Percentiles rank a stretch among this genome's conserved stretches.
Evolutionary conservation across 1,140 invertebrate species (phyloP).

Genomic region (Paralvinella palmiformis): DNA sequence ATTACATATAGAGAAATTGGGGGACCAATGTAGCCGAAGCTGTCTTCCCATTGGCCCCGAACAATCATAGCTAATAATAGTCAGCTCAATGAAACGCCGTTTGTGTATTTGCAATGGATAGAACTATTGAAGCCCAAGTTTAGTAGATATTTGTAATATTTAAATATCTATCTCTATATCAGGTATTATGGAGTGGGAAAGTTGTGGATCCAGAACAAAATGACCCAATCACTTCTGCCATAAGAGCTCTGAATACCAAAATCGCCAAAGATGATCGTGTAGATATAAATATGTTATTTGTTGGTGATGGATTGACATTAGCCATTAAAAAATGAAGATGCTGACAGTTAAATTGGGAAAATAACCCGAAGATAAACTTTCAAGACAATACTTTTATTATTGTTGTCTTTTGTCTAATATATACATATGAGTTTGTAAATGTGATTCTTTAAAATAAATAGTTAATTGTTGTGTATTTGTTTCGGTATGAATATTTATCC

Average conservation of each 20-base stretch:
- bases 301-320: slow-evolving; percentile 15
- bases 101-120: not conserved
- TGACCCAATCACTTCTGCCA: not conserved
- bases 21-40: too few species aligned
- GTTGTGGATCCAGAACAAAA: slow-evolving; percentile 2
- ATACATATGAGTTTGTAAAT: too few species aligned
- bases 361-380: too few species aligned
- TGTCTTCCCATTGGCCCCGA: not conserved
- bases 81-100: too few species aligned
- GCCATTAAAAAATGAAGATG: slow-evolving; percentile 21
- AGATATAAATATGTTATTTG: slow-evolving; percentile 2
- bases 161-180: not conserved
- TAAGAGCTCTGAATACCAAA: slow-evolving; percentile 13
- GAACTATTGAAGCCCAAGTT: not conserved
- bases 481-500: too few species aligned
- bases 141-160: not conserved
- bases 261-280: slow-evolving; percentile 12
- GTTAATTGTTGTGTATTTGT: too few species aligned
- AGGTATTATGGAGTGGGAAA: slow-evolving; percentile 14
- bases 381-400: too few species aligned
- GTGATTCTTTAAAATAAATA: too few species aligned
- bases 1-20: too few species aligned
- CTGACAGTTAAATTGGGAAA: too few species aligned
- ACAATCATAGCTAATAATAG: not conserved
- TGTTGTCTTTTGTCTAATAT: too few species aligned